Percentiles rank a stretch among this genome's conserved stretches.
These are phyloP conservation scores for Sminthurinus signatus DNA, from an alignment of 1,140 invertebrate species.

Conservation along the genomic window DNA sequence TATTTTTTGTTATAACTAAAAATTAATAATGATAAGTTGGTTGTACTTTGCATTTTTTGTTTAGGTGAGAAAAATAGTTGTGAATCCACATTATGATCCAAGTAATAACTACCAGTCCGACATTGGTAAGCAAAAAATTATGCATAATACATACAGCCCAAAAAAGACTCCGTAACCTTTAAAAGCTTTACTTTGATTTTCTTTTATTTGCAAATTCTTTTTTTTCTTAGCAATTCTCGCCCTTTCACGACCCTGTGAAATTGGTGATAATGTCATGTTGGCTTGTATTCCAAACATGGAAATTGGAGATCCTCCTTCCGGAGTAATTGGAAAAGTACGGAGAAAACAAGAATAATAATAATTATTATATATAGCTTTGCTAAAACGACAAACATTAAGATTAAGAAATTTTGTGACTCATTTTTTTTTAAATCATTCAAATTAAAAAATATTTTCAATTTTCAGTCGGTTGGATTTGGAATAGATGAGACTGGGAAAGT, in stretches of 20 bases:
- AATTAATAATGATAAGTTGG: no score
- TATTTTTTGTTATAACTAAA: no score
- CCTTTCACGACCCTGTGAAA: background rate
- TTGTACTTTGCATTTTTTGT: background rate
- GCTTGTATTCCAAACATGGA: background rate
- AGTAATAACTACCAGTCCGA: constrained; percentile 6
- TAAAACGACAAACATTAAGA: no score
- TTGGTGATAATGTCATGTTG: background rate
- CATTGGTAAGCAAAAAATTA: background rate
- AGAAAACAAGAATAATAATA: background rate
- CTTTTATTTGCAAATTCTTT: background rate
- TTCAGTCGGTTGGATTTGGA: constrained; percentile 12
- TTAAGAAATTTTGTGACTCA: no score
- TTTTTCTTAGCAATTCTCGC: constrained; percentile 8
- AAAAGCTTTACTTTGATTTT: background rate
- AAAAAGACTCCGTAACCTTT: background rate
- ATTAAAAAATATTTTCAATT: background rate
- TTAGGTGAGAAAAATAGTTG: constrained; percentile 1
- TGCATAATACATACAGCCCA: no score
- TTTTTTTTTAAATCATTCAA: background rate
- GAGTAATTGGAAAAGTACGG: background rate
- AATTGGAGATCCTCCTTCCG: background rate
- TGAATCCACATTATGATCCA: background rate
- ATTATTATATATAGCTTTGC: no score
- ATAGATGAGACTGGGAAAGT: constrained; percentile 4